Percentiles rank a stretch among this genome's conserved stretches.
These are phyloP conservation scores for Sphecodes monilicornis DNA, from an alignment of 2,888 invertebrate species.

Conservation along the genomic window DNA sequence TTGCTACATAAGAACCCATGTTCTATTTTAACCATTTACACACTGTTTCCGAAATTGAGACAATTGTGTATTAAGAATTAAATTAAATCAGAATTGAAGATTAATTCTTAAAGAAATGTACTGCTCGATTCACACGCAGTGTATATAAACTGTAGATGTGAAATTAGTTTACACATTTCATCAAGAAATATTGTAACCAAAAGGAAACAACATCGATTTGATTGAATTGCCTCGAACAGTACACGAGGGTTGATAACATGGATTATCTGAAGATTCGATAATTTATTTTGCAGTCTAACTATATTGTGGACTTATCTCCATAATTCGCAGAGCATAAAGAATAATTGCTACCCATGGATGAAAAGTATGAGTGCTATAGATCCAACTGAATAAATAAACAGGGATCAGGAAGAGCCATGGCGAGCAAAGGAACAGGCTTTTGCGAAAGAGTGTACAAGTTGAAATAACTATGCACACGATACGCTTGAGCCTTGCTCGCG, in stretches of 20 bases:
- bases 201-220: no score
- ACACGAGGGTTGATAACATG: neutral
- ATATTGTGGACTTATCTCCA: neutral
- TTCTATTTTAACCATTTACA: neutral
- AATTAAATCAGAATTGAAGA: no score
- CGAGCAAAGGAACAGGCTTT: slow-evolving; percentile 32
- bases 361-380: neutral
- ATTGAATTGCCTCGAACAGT: no score
- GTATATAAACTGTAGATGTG: no score
- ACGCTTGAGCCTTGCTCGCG: slow-evolving; percentile 68
- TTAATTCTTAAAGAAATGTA: neutral
- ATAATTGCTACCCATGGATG: neutral
- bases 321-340: neutral
- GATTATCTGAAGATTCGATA: neutral
- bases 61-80: neutral
- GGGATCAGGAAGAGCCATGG: neutral
- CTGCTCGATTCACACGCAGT: neutral
- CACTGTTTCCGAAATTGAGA: neutral
- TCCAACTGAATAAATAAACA: neutral
- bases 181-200: no score
- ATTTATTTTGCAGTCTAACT: neutral
- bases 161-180: no score
- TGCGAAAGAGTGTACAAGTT: slow-evolving; percentile 70
- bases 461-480: slow-evolving; percentile 73
- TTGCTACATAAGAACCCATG: neutral